Evolutionary conservation across 2,888 invertebrate species (phyloP), one percentile per base, ranked within the genome.

Genomic region (Choristoneura rosaceana): DNA sequence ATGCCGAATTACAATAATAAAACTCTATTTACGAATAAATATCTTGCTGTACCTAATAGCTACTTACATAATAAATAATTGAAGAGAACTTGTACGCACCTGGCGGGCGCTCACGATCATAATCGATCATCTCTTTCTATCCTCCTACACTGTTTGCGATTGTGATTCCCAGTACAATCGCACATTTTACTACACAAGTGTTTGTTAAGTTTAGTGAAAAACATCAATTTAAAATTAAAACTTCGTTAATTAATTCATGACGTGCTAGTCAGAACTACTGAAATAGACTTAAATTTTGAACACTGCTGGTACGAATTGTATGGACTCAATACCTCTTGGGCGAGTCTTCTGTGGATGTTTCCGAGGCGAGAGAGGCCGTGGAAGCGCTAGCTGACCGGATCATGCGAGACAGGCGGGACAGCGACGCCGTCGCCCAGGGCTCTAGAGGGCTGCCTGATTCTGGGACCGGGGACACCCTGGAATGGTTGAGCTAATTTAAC

Each of bases 351-450:
- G 91, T 87, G 12, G 91, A 90, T 1, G 82, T 81, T 5, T 82
- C 78, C 0, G 91, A 91, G 17, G 84, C 81, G 17, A 88, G 79
- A 0, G 93, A 92, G 0, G 86, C 81, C 0, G 90, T 89, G 1
- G 92, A 90, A 0, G 82, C 87, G 70, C 91, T 91, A 14, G 87
- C 81, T 0, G 91, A 87, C 14, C 91, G 82, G 43, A 93, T 90
- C 58, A 93, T 82, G 3, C 86, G 85, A 0, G 93, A 93, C 7
- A 93, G 82, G 4, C 89, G 82, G 0, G 92, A 90, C 17, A 94
- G 81, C 0, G 91, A 85, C 0, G 93, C 93, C 1, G 94, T 93
- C 8, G 94, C 94, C 94, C 93, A 94, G 0, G 88, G 93, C 77
- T 92, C 88, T 61, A 94, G 78, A 0, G 93, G 93, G 73, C 91